Base-by-base conservation (phyloP, 2,113 vertebrate genomes). In the Gymnocephalus cernua region DNA sequence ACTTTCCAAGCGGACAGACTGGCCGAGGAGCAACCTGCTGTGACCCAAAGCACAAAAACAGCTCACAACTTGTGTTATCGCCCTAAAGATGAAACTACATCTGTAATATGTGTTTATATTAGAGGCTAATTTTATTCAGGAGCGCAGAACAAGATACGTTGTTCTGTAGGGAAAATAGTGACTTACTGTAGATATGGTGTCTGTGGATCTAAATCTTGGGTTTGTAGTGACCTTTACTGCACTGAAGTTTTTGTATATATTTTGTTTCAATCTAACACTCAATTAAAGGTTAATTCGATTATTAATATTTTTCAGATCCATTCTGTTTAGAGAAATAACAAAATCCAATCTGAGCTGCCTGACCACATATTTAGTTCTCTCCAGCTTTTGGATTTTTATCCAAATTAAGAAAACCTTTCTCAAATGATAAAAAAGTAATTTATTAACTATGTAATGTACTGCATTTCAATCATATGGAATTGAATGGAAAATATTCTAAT, bases 31-130 rank as follows among this genome's bases (percentile, higher is more conserved):
- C 85, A 71, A 73, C 79, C 85, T 77, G 83, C 79, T 75, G 74
- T 47, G 66, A 79, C 76, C 65, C 68, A 67, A 51, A 77, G 59
- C 80, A 59, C 79, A 69, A 35, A 80, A 68, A 57, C 74, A 79
- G 76, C 72, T 82, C 75, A 69, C 62, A 47, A 51, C 74, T 76
- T n/a, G 1, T 45, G 80, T 84, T 90, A 88, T 87, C 90, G 88
- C 86, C 84, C 79, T 72, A 81, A 69, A 51, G 58, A 90, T 62
- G 25, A 86, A 83, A 75, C 81, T 65, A 82, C 83, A 84, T 86
- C 82, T 62, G 56, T 63, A 78, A 64, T 29, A 48, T 50, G 69
- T 62, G 8, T 73, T 80, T 68, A 70, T 78, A 82, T 19, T 18
- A 53, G 0, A 87, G 47, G 56, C 58, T 79, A 51, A 73, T 66